A percentile compares a stretch with the other conserved stretches of the same genome.
Conservation (phyloP, 2,113 vertebrate species). For the Cnemophilus loriae region DNA sequence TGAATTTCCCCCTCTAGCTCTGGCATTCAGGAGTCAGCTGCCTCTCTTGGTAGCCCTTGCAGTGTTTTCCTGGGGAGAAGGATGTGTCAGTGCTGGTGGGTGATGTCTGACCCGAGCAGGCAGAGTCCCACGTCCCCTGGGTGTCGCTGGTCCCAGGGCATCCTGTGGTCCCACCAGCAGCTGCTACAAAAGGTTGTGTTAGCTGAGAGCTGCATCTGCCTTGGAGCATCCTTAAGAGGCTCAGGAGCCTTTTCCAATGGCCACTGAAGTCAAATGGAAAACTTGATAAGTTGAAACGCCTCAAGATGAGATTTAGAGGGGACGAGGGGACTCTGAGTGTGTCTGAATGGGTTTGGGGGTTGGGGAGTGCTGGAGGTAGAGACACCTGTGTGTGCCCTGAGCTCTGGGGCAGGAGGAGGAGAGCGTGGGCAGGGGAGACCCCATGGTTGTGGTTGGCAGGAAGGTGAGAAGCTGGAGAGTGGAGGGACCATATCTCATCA, state of each 20-base stretch:
- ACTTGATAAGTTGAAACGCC: neutral
- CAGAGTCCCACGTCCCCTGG: rapidly evolving
- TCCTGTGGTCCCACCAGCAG: neutral
- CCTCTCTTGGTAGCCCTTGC: neutral
- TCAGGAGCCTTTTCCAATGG: neutral
- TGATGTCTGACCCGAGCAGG: neutral
- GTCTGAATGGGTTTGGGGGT: neutral
- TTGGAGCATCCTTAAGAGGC: neutral
- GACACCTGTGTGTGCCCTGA: neutral
- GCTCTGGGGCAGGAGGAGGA: neutral
- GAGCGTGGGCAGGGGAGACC: too few relatives aligned
- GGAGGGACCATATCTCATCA: neutral
- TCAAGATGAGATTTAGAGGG: neutral
- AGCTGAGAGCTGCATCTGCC: neutral
- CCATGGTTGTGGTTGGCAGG: neutral
- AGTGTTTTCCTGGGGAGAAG: neutral
- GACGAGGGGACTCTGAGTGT: neutral
- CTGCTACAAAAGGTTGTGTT: neutral
- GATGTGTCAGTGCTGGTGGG: rapidly evolving
- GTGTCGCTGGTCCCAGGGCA: neutral
- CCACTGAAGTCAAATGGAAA: neutral
- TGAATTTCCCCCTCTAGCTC: neutral
- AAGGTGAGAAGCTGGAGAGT: neutral
- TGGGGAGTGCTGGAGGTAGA: neutral
- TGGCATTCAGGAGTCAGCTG: neutral